Conservation (phyloP, 2,113 vertebrate species). For the Psilopogon haemacephalus region DNA sequence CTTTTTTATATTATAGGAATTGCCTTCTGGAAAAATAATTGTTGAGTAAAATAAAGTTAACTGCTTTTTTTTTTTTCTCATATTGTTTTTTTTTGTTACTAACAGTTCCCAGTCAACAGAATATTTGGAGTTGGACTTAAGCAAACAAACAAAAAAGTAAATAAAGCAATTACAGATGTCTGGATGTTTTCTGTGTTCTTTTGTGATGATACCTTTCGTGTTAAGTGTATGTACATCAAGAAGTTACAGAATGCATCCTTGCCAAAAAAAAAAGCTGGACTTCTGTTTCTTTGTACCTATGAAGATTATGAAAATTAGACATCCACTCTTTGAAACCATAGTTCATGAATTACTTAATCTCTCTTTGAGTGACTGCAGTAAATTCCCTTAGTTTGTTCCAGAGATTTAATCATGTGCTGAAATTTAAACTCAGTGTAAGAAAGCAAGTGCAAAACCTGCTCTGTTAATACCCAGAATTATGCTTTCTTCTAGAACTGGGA, state of each 20-base stretch:
- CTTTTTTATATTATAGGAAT: background rate
- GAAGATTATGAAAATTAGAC: constrained; percentile 32
- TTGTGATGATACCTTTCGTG: background rate
- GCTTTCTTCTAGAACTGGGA: background rate
- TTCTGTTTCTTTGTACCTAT: constrained; percentile 1
- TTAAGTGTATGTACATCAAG: background rate
- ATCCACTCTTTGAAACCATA: background rate
- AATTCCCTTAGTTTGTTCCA: background rate
- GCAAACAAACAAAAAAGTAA: background rate
- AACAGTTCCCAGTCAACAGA: background rate
- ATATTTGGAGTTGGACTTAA: background rate
- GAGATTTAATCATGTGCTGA: background rate
- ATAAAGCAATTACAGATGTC: background rate
- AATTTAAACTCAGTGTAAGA: background rate
- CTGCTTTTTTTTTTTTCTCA: background rate
- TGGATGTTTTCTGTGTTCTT: background rate
- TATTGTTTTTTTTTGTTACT: background rate
- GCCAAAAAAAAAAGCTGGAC: background rate
- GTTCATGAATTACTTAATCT: constrained; percentile 46
- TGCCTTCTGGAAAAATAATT: background rate
- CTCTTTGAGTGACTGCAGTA: background rate
- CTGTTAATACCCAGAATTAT: background rate
- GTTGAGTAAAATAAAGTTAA: background rate
- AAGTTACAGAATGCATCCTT: background rate
- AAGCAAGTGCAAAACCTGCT: background rate